These are phyloP conservation scores for Threskiornis aethiopicus DNA, from an alignment of 2,797 vertebrate species.

Conservation along the genomic window DNA sequence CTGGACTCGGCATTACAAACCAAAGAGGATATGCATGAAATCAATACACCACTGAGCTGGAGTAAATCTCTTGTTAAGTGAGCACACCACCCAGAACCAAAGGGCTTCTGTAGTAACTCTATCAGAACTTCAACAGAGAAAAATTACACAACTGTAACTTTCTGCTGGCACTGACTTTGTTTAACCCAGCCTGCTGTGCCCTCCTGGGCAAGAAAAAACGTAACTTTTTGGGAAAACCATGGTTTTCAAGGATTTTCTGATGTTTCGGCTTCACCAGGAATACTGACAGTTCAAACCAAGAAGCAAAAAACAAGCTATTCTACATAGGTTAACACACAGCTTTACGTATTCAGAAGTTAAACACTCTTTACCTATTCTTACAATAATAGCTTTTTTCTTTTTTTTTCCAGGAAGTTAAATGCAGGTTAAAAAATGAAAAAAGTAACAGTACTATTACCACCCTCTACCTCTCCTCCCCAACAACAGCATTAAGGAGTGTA, in stretches of 20 bases:
- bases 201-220: background rate
- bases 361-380: background rate
- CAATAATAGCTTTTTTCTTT: background rate
- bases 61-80: conserved; percentile 48
- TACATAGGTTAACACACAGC: background rate
- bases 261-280: conserved; percentile 16
- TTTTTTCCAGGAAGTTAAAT: background rate
- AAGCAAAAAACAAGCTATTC: background rate
- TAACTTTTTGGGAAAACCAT: background rate
- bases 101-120: background rate
- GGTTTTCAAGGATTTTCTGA: conserved; percentile 18
- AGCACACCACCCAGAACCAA: conserved; percentile 22
- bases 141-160: conserved; percentile 31
- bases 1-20: conserved; percentile 44
- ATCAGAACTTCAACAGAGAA: background rate
- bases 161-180: conserved; percentile 33
- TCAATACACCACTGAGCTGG: conserved; percentile 46
- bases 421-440: background rate
- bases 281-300: conserved; percentile 17
- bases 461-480: background rate
- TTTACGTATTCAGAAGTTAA: background rate
- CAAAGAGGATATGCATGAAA: conserved; percentile 61
- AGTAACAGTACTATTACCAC: background rate
- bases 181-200: conserved; percentile 8
- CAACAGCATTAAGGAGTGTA: background rate